Evolutionary conservation across 2,797 vertebrate genomes (phyloP).

Genomic region (Pygocentrus nattereri): DNA sequence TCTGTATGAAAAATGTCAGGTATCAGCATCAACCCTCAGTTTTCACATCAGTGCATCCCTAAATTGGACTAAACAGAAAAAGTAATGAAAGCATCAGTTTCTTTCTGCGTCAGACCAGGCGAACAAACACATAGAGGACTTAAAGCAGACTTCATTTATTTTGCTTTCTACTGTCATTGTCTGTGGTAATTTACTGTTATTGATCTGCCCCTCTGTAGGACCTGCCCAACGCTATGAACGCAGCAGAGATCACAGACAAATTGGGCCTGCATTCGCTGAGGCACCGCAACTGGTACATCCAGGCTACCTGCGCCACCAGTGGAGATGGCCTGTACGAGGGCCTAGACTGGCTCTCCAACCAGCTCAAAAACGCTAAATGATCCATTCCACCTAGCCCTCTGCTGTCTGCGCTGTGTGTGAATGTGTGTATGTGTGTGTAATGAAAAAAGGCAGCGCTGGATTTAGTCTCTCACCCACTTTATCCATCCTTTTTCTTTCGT

Average conservation of each 20-base stretch:
- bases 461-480: slow-evolving; percentile 59
- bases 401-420: slow-evolving; percentile 62
- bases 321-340: slow-evolving; percentile 84
- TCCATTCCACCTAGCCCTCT: slow-evolving; percentile 55
- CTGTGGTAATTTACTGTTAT: background rate
- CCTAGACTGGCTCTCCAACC: slow-evolving; percentile 82
- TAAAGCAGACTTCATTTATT: too few species aligned
- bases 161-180: background rate
- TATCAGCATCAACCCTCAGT: too few species aligned
- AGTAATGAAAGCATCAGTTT: too few species aligned
- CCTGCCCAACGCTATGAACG: slow-evolving; percentile 82
- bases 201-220: slow-evolving; percentile 66
- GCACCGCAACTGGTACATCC: slow-evolving; percentile 81
- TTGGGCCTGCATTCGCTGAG: slow-evolving; percentile 76
- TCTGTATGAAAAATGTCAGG: too few species aligned
- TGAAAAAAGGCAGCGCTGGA: slow-evolving; percentile 66
- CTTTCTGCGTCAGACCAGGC: too few species aligned
- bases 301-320: slow-evolving; percentile 83
- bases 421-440: slow-evolving; percentile 49
- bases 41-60: too few species aligned
- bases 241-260: slow-evolving; percentile 83
- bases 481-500: slow-evolving; percentile 54
- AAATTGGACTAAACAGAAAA: too few species aligned
- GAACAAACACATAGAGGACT: too few species aligned
- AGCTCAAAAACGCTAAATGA: slow-evolving; percentile 81